Conservation (phyloP, 1,140 invertebrate species). For the Drosophila azteca region DNA sequence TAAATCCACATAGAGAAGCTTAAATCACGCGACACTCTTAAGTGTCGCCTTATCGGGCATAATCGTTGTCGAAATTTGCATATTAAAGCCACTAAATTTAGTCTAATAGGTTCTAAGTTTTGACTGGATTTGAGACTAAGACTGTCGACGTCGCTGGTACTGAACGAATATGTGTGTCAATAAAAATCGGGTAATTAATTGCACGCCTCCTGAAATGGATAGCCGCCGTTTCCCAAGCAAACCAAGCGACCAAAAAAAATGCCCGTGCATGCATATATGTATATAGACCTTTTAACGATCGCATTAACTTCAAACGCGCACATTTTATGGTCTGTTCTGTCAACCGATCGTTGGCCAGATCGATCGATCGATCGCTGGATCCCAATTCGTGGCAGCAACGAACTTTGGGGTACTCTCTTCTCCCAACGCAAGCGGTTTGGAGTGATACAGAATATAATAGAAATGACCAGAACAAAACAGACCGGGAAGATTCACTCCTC, state of each 20-base stretch:
- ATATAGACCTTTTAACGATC: slow-evolving; percentile 51
- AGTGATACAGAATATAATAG: slow-evolving; percentile 1
- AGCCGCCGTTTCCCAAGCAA: slow-evolving; percentile 36
- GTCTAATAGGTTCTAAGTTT: slow-evolving; percentile 56
- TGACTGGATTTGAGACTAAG: slow-evolving; percentile 14
- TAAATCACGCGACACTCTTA: slow-evolving; percentile 54
- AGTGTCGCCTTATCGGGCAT: slow-evolving; percentile 42
- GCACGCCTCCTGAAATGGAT: slow-evolving; percentile 38
- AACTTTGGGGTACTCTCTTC: slow-evolving; percentile 26
- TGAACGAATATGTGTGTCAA: slow-evolving; percentile 41
- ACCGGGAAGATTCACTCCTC: slow-evolving; percentile 43
- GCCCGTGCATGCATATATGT: not conserved
- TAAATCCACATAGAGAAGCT: slow-evolving; percentile 30
- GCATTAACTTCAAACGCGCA: slow-evolving; percentile 70
- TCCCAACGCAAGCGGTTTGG: not conserved
- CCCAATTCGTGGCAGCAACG: slow-evolving; percentile 27
- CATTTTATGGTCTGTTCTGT: slow-evolving; percentile 64
- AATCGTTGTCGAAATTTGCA: slow-evolving; percentile 63
- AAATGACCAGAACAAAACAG: slow-evolving; percentile 18
- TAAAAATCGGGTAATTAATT: slow-evolving; percentile 44
- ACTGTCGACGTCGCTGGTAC: slow-evolving; percentile 3
- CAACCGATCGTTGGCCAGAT: slow-evolving; percentile 38
- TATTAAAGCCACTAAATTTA: slow-evolving; percentile 64
- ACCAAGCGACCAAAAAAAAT: slow-evolving; percentile 21
- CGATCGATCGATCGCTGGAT: slow-evolving; percentile 34